Conservation (phyloP, 2,888 invertebrate species). For the Cerastis rubricosa region DNA sequence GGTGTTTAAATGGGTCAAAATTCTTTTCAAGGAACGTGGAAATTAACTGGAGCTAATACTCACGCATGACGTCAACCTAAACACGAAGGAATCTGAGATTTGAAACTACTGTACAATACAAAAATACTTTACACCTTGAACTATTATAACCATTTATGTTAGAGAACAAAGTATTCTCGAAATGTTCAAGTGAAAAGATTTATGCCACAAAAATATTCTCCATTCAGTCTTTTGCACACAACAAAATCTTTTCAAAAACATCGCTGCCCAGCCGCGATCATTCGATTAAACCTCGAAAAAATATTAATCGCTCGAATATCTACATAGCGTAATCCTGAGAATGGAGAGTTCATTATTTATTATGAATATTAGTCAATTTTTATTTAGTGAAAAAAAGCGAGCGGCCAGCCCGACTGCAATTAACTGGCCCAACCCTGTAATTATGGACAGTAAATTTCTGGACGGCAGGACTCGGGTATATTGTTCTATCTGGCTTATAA, state of each 20-base stretch:
- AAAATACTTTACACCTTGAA: neutral
- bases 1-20: conserved; percentile 16
- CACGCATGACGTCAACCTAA: conserved; percentile 22
- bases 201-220: neutral
- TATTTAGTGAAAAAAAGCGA: conserved; percentile 90
- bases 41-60: conserved; percentile 13
- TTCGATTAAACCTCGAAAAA: conserved; percentile 78
- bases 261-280: conserved; percentile 65
- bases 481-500: conserved; percentile 87
- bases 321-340: conserved; percentile 86
- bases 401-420: conserved; percentile 92
- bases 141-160: neutral
- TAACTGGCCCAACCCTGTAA: conserved; percentile 96
- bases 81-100: neutral
- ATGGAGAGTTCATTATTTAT: conserved; percentile 90
- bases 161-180: neutral
- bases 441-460: conserved; percentile 96
- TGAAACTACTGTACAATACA: too few species aligned
- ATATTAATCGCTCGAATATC: conserved; percentile 86
- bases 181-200: neutral
- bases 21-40: conserved; percentile 31
- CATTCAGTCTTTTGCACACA: conserved; percentile 33
- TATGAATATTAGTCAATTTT: conserved; percentile 91
- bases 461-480: conserved; percentile 90
- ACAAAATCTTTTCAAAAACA: conserved; percentile 45